Evolutionary conservation across 2,888 invertebrate genomes (phyloP).

Genomic region (Mactromeris polynyma): DNA sequence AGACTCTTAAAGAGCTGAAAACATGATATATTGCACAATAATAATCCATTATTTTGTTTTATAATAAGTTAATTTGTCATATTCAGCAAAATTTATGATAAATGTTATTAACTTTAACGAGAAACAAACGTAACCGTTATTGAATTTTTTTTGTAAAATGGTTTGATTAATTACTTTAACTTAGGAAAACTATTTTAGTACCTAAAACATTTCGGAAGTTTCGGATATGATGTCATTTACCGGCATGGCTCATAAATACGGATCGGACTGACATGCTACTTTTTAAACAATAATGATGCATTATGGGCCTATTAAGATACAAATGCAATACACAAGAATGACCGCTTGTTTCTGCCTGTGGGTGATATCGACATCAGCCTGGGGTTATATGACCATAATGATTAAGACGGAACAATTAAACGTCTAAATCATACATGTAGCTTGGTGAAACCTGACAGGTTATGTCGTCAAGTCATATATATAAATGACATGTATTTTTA

Average conservation of each 20-base stretch:
- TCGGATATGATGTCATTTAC: too few relatives aligned
- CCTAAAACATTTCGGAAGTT: too few relatives aligned
- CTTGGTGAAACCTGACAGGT: slow-evolving; percentile 29
- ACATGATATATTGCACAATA: neutral
- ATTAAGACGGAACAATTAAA: slow-evolving; percentile 23
- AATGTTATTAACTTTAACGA: too few relatives aligned
- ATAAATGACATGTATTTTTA: slow-evolving; percentile 32
- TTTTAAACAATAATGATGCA: neutral
- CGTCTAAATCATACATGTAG: slow-evolving; percentile 25
- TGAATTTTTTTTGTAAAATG: too few relatives aligned
- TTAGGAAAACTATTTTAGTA: too few relatives aligned
- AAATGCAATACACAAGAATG: neutral
- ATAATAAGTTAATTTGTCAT: neutral
- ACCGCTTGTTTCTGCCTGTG: neutral
- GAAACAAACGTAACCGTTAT: too few relatives aligned
- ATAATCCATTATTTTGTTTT: neutral
- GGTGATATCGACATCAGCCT: too few relatives aligned
- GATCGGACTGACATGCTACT: neutral
- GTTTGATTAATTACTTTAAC: too few relatives aligned
- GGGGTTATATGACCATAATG: slow-evolving; percentile 3
- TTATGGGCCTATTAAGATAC: neutral
- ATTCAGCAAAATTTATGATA: neutral
- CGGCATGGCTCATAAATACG: neutral
- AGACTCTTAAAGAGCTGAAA: neutral
- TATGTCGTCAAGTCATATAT: slow-evolving; percentile 23